These are phyloP conservation scores for Meandrusa payeni DNA, from an alignment of 2,888 invertebrate species.

Conservation along the genomic window DNA sequence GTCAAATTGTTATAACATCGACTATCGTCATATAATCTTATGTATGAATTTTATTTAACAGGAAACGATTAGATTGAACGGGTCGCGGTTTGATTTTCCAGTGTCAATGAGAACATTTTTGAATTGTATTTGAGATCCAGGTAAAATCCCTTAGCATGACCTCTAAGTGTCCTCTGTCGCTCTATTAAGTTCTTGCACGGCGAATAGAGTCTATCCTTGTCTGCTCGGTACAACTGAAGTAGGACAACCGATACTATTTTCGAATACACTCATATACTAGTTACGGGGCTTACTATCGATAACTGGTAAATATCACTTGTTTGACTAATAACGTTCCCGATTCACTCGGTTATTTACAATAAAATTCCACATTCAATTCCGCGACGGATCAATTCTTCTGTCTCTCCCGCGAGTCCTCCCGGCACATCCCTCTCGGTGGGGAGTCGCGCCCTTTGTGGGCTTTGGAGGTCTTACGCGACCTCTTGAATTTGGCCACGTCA, in stretches of 20 bases:
- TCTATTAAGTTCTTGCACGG: no score
- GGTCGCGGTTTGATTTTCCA: no score
- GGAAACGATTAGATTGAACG: no score
- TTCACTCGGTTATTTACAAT: conserved; percentile 10
- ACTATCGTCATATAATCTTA: conserved; percentile 18
- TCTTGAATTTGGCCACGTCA: conserved; percentile 93
- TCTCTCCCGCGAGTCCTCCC: conserved; percentile 72
- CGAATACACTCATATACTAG: not conserved
- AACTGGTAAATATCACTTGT: conserved; percentile 22
- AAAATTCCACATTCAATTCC: conserved; percentile 18
- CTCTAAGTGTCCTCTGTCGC: no score
- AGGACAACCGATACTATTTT: not conserved
- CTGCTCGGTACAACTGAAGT: no score
- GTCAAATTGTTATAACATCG: conserved; percentile 17
- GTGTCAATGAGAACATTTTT: no score
- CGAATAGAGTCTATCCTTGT: no score
- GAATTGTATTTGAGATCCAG: no score
- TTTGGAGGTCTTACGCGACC: conserved; percentile 71
- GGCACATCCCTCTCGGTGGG: conserved; percentile 61
- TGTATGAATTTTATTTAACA: no score
- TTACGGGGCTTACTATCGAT: not conserved
- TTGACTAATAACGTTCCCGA: conserved; percentile 18
- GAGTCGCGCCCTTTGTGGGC: conserved; percentile 69
- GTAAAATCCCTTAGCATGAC: no score
- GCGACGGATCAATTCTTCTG: conserved; percentile 59